Evolutionary conservation across 2,888 invertebrate species (phyloP), one percentile per base, ranked within the genome.

Genomic region (Anthoptus insignis): DNA sequence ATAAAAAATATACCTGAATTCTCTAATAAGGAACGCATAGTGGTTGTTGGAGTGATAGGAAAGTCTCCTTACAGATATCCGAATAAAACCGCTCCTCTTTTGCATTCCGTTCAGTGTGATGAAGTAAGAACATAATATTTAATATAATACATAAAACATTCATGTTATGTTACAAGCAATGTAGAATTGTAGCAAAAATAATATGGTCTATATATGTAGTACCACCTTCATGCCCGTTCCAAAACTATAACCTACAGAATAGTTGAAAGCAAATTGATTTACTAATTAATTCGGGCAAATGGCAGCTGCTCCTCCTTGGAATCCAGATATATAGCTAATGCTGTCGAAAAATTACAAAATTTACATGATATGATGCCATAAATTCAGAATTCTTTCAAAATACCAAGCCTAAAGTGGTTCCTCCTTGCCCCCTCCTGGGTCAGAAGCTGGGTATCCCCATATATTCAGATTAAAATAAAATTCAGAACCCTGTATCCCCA

Each of bases 1-100:
- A 81, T 93, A 70, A 79, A 73, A 5, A 84, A 92, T 69, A 90
- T 93, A 58, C 92, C 93, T 0, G 90, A 91, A 45, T 93, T 93
- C 76, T 92, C 92, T 0, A 84, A 87, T 59, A 88, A 86, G 58
- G 93, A 94, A 59, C 95, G 95, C 75, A 94, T 96, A 34, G 94
- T 96, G 7, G 94, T 97, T 2, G 95, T 97, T 9, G 96, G 97
- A 9, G 90, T 97, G 21, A 95, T 97, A 75, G 97, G 97, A 9
- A 96, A 96, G 85, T 95, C 96, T 24, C 93, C 95, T 0, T 95
- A 94, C 78, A 93, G 94, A 75, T 93, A 95, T 42, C 95, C 95
- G 66, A 94, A 96, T 76, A 97, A 97, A 90, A 93, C 95, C 52
- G 94, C 95, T 72, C 93, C 94, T 50, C 86, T 96, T 49, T 85